Conservation (phyloP, 2,113 vertebrate genomes). For the Phaethornis superciliosus region DNA sequence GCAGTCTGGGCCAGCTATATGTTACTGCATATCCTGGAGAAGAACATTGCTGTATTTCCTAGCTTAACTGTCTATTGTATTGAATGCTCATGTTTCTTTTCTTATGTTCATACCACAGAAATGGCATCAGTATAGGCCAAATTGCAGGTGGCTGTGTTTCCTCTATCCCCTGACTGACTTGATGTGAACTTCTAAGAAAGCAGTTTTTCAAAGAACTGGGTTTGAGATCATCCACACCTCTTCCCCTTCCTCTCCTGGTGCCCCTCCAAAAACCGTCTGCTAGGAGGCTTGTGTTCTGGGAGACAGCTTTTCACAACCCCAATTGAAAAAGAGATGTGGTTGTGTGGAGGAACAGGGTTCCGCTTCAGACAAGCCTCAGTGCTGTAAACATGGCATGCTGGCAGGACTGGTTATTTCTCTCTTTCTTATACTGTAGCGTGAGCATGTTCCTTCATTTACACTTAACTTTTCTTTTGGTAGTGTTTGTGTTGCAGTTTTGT, state of each 20-base stretch:
- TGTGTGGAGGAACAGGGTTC: background rate
- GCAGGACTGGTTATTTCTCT: background rate
- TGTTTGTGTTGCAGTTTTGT: background rate
- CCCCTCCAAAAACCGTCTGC: background rate
- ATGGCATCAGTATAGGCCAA: background rate
- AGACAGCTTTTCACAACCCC: background rate
- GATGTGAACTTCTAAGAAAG: background rate
- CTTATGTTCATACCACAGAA: background rate
- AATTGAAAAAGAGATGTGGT: slow-evolving; percentile 38
- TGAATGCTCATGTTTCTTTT: background rate
- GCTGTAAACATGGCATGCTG: background rate
- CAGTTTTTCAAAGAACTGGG: background rate
- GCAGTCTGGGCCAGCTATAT: background rate
- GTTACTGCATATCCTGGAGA: background rate
- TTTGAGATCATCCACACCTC: background rate
- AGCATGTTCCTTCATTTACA: background rate
- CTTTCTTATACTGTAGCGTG: background rate
- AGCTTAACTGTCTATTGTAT: background rate
- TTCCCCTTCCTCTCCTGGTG: slow-evolving; percentile 42
- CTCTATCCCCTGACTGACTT: background rate
- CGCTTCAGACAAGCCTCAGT: background rate
- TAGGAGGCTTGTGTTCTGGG: background rate
- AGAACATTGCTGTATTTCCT: background rate
- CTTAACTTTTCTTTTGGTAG: background rate
- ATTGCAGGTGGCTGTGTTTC: background rate